Percentiles rank a stretch among this genome's conserved stretches.
Conservation (phyloP, 1,140 invertebrate species). For the Sminthurides bifidus region DNA sequence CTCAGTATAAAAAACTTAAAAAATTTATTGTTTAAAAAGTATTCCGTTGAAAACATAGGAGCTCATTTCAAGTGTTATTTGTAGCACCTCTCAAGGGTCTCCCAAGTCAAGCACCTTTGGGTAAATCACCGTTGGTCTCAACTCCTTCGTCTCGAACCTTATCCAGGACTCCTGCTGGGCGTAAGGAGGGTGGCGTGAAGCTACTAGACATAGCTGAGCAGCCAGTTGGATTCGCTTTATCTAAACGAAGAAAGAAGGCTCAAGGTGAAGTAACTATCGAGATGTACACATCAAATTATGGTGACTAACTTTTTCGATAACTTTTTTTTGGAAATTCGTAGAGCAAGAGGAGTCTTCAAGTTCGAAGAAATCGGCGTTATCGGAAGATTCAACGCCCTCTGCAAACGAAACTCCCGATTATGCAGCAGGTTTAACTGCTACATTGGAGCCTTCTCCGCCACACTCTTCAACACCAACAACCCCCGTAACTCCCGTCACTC, state of each 20-base stretch:
- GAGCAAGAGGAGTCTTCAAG: conserved; percentile 31
- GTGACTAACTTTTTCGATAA: not conserved
- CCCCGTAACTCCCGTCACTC: conserved; percentile 33
- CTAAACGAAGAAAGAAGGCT: conserved; percentile 51
- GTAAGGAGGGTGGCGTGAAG: conserved; percentile 83
- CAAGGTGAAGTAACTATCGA: conserved; percentile 39
- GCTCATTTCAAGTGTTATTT: not conserved
- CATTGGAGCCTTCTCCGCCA: conserved; percentile 32
- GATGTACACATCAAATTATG: not conserved
- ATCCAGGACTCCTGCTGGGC: conserved; percentile 42
- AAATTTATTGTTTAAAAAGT: not conserved
- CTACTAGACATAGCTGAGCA: conserved; percentile 86
- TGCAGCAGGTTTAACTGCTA: conserved; percentile 50
- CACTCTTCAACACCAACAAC: conserved; percentile 19
- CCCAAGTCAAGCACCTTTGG: conserved; percentile 64
- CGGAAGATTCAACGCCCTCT: conserved; percentile 34
- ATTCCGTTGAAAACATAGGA: too few species aligned
- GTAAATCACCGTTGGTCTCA: not conserved
- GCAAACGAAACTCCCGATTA: conserved; percentile 54
- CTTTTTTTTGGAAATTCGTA: conserved; percentile 10
- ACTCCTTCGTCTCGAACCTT: conserved; percentile 36
- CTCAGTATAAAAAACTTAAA: not conserved
- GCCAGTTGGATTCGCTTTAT: conserved; percentile 52
- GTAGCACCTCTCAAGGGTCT: conserved; percentile 79
- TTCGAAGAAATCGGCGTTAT: conserved; percentile 39